phyloP scores from a whole-genome alignment of 2,797 vertebrate species.

The Myotis planiceps region DNA sequence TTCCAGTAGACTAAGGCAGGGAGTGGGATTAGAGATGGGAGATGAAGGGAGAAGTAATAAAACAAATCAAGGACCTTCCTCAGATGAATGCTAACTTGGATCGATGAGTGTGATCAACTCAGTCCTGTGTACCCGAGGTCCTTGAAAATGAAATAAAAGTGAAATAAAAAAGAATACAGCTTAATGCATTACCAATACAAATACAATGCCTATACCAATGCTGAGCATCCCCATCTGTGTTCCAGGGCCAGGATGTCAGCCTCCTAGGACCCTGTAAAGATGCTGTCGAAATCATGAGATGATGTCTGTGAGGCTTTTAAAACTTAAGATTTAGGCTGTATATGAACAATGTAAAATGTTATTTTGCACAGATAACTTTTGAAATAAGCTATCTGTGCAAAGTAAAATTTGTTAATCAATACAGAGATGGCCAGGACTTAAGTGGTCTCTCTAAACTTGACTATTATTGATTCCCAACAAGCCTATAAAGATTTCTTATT shows the following conservation, averaged over 20 bases:
- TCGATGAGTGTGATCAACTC: not conserved
- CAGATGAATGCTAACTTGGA: not conserved
- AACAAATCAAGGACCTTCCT: not conserved
- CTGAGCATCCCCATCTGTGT: not conserved
- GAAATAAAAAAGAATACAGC: not conserved
- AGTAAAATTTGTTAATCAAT: not conserved
- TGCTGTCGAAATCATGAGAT: not conserved
- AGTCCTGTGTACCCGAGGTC: not conserved
- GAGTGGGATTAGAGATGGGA: not conserved
- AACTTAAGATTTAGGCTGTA: not conserved
- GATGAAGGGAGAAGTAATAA: not conserved
- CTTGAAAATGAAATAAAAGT: conserved; percentile 3
- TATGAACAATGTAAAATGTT: not conserved
- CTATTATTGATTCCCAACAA: not conserved
- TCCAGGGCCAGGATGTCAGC: not conserved
- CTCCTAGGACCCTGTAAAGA: not conserved
- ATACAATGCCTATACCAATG: not conserved
- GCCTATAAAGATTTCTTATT: not conserved
- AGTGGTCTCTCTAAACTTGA: not conserved
- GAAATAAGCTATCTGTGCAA: not conserved
- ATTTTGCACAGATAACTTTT: not conserved
- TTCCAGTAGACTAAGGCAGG: not conserved
- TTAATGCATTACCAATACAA: not conserved
- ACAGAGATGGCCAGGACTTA: not conserved
- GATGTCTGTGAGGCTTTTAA: not conserved